Base-by-base conservation (phyloP, 2,888 invertebrate species). In the Scelioninae gen. 1 region DNA sequence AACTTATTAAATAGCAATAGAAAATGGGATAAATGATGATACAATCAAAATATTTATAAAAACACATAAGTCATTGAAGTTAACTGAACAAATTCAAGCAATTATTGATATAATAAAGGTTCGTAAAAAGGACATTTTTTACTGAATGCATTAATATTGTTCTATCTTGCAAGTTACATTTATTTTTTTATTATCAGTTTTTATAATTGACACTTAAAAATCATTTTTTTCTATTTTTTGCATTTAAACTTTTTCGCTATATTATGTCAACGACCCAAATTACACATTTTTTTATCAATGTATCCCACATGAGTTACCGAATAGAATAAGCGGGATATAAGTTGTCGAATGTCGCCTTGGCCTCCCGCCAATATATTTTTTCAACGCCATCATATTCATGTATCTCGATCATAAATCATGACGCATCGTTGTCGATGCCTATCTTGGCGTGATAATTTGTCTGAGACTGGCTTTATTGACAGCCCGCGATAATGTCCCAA, bases 361-460 rank as follows among this genome's bases (percentile, higher is more conserved):
- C 68, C 62, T n/a, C n/a, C 29, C 32, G 68, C 77, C 77, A 77
- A 77, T 60, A 69, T 49, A 77, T 69, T 69, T 69, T 77, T 78
- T 71, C 32, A 56, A 45, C 49, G 45, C 56, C 69, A 55, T 49
- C 71, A 56, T 77, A 60, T 77, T 77, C 77, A 69, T 77, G 79
- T 79, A 72, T 77, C 43, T 65, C 72, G 68, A 68, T 40, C 77
- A 60, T 68, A 77, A 82, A 82, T 82, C 71, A 82, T 62, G 62
- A 55, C 53, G 72, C 82, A 74, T 75, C 68, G 69, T 58, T 63
- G 72, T 75, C 74, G 78, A 83, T 79, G 65, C 58, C 72, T 85
- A 85, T 82, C 84, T 77, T 60, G 65, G 66, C 77, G 68, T 85
- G 83, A 84, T 83, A 82, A 84, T 85, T 84, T 81, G 85, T 82